A percentile compares a stretch with the other conserved stretches of the same genome.
These are phyloP conservation scores for Phoeniculus purpureus DNA, from an alignment of 2,797 vertebrate species.

Conservation along the genomic window DNA sequence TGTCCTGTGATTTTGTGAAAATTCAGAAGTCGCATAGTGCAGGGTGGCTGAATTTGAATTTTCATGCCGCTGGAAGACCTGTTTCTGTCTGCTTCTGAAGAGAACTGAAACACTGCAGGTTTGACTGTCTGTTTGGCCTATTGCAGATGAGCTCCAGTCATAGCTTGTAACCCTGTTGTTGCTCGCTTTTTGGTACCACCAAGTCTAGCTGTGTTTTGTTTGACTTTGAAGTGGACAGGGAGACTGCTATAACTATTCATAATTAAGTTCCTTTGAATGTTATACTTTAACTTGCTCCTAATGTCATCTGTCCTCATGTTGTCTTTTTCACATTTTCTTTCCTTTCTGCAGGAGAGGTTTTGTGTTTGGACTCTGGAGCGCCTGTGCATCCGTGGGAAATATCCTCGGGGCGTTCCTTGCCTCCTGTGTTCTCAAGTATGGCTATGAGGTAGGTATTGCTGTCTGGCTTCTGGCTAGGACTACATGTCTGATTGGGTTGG, in stretches of 20 bases:
- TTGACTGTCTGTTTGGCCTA: background rate
- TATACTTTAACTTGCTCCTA: background rate
- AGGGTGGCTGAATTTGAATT: background rate
- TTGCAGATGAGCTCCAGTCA: background rate
- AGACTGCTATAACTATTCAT: background rate
- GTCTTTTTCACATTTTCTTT: background rate
- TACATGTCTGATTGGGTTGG: background rate
- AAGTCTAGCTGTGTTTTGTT: background rate
- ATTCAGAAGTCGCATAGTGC: background rate
- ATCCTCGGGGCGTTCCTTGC: conserved; percentile 95
- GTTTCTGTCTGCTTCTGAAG: background rate
- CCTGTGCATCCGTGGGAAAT: conserved; percentile 97
- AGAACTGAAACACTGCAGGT: background rate
- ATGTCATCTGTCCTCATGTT: accelerated
- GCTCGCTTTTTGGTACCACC: background rate
- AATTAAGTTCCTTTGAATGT: background rate
- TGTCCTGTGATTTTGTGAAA: background rate
- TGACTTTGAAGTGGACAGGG: background rate
- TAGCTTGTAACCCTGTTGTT: background rate
- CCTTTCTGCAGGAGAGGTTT: conserved; percentile 84
- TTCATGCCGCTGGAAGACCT: background rate
- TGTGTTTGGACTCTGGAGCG: conserved; percentile 96
- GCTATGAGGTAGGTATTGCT: conserved; percentile 88
- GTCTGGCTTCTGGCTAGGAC: background rate
- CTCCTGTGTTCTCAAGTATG: conserved; percentile 92